phyloP scores from a whole-genome alignment of 2,888 invertebrate species.

The Acronicta leporina region DNA sequence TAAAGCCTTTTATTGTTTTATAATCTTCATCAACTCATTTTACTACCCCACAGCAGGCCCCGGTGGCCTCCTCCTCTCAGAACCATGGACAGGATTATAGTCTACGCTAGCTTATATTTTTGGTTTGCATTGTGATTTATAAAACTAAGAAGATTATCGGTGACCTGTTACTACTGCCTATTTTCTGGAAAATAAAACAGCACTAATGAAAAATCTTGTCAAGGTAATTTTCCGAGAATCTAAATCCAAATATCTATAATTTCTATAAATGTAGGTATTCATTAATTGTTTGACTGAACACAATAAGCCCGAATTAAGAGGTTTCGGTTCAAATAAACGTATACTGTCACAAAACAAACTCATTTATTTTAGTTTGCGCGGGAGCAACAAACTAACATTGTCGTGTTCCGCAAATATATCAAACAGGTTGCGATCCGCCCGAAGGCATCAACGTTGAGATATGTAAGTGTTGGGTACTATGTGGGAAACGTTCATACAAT shows the following conservation, averaged over 20 bases:
- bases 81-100: no score
- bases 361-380: slow-evolving; percentile 62
- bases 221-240: no score
- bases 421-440: slow-evolving; percentile 42
- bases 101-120: no score
- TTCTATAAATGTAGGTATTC: slow-evolving; percentile 22
- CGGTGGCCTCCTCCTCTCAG: no score
- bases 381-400: slow-evolving; percentile 62
- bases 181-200: no score
- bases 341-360: slow-evolving; percentile 61
- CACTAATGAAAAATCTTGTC: no score
- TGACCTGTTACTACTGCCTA: no score
- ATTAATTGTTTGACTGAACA: slow-evolving; percentile 35
- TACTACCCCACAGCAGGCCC: no score
- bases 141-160: neutral
- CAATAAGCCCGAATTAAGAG: slow-evolving; percentile 26
- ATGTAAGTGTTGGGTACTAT: slow-evolving; percentile 23
- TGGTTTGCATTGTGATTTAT: no score
- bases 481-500: slow-evolving; percentile 13
- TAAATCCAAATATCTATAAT: no score
- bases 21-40: no score
- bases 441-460: slow-evolving; percentile 30
- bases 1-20: no score
- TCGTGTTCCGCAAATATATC: slow-evolving; percentile 63
- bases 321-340: slow-evolving; percentile 28